phyloP scores from a whole-genome alignment of 2,797 vertebrate species.

The Ataeniobius toweri region DNA sequence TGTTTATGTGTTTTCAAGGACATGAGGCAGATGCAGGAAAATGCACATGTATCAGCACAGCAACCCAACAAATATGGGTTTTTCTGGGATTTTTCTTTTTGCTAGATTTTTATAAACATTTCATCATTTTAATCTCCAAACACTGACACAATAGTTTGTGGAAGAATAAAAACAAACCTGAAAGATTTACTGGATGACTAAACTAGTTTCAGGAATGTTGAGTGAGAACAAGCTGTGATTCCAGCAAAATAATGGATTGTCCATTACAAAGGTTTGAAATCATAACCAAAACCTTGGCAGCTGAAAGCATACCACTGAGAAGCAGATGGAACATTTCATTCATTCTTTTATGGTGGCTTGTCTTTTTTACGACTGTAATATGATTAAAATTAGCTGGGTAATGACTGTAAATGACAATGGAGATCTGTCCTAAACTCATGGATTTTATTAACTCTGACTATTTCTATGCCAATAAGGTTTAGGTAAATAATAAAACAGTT shows the following conservation, averaged over 20 bases:
- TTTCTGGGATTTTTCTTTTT: background rate
- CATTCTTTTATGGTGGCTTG: background rate
- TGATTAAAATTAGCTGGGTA: background rate
- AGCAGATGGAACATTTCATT: background rate
- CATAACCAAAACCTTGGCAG: background rate
- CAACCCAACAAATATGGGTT: conserved; percentile 28
- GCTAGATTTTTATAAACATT: background rate
- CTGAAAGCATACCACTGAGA: background rate
- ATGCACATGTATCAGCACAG: conserved; percentile 15
- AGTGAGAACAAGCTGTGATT: background rate
- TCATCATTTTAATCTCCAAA: background rate
- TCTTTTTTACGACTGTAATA: background rate
- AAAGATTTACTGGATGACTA: conserved; percentile 17
- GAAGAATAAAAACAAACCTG: conserved; percentile 25
- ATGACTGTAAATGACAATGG: background rate
- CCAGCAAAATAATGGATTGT: conserved; percentile 2
- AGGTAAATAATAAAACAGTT: background rate
- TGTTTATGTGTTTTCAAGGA: conserved; percentile 55
- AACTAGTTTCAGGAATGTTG: background rate
- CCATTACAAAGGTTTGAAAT: conserved; percentile 7
- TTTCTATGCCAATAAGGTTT: background rate
- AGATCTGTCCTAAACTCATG: background rate
- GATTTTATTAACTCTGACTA: background rate
- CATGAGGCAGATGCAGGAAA: conserved; percentile 28
- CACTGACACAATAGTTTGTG: background rate